Conservation (phyloP, 2,797 vertebrate species). For the Dicrostonyx torquatus region DNA sequence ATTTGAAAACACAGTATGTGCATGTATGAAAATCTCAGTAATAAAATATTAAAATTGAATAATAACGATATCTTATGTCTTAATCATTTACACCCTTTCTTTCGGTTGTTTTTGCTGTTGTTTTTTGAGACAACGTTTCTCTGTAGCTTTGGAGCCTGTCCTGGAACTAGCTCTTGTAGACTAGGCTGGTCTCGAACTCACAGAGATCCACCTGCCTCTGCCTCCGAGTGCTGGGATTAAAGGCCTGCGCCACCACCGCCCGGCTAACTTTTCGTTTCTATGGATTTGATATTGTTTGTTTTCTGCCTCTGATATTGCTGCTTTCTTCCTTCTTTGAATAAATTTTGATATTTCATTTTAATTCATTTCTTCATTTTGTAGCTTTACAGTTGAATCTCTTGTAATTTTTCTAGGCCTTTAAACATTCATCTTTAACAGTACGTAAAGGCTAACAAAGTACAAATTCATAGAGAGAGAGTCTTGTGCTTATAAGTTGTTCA, state of each 20-base stretch:
- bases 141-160: no score
- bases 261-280: not conserved
- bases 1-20: not conserved
- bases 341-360: not conserved
- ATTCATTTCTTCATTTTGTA: not conserved
- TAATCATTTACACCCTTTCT: not conserved
- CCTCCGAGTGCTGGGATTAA: no score
- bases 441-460: not conserved
- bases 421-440: not conserved
- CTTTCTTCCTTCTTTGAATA: not conserved
- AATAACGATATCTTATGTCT: not conserved
- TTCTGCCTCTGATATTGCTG: not conserved
- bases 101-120: no score
- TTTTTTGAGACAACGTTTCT: no score
- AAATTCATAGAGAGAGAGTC: not conserved
- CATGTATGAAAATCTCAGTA: not conserved
- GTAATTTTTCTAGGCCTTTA: not conserved
- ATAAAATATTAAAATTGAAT: not conserved
- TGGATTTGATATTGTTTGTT: not conserved
- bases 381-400: not conserved
- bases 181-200: no score
- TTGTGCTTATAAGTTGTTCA: not conserved
- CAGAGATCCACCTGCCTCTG: no score
- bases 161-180: no score
- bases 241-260: fast-evolving